Evolutionary conservation across 2,797 vertebrate genomes (phyloP), one percentile per base, ranked within the genome.

Genomic region (Sitta carolinensis): DNA sequence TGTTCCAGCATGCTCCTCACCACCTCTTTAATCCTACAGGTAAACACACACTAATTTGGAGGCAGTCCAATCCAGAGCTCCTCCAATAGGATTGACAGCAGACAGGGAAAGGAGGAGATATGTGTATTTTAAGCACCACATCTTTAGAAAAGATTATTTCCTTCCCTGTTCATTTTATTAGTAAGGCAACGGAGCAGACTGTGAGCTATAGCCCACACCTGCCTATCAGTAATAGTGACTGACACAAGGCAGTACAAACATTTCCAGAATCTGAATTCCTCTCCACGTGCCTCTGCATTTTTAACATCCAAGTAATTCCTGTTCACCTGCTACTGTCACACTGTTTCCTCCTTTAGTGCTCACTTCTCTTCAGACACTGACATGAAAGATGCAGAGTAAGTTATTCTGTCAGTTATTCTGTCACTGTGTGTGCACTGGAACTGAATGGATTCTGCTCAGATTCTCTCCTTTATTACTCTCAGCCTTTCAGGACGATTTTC

Each of bases 381-480:
- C 27, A 25, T 3, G 9, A 83, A 57, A 72, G 58, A 54, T 4
- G 5, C 3, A 3, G n/a, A 63, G 10, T 32, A 38, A 45, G 20
- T 45, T 21, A 45, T 45, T 45, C 45, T 52, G 66, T 25, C 22
- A 66, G 26, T 58, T 21, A 12, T 26, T 21, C 48, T 69, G 72
- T 45, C 4, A 1, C 34, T 22, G 17, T 25, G 10, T 2, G 0
- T 14, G 15, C 0, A 3, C 58, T 40, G 12, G 26, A 74, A 48
- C 67, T 43, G 29, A 70, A 62, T 2, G 8, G 29, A 74, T 61
- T 68, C 61, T 32, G 21, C 54, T 58, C 2, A 3, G 21, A 58
- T 40, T 73, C 74, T 66, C 50, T 73, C 38, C 59, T 32, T 66
- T 52, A 68, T 48, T 73, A 43, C 23, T 62, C 30, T 10, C 57